A percentile compares a stretch with the other conserved stretches of the same genome.
These are phyloP conservation scores for Globodera rostochiensis DNA, from an alignment of 1,140 invertebrate species.

Conservation along the genomic window DNA sequence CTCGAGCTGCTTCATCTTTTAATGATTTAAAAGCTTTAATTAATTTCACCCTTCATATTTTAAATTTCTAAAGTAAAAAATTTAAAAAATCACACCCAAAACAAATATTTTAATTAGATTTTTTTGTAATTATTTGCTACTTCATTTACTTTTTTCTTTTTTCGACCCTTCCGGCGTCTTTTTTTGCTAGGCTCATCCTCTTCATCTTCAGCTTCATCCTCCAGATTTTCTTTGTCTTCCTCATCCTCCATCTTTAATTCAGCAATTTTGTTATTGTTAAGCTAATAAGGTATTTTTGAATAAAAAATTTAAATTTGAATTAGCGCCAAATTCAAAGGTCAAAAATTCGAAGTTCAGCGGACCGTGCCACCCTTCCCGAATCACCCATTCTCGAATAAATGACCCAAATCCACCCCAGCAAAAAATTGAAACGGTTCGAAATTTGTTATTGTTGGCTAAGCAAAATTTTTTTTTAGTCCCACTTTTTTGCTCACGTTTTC, in stretches of 20 bases:
- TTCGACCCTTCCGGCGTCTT: constrained; percentile 1
- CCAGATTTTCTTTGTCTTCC: constrained; percentile 29
- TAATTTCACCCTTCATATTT: too few species aligned
- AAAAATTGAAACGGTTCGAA: too few species aligned
- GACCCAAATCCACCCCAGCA: too few species aligned
- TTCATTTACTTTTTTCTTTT: background rate
- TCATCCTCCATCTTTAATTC: constrained; percentile 1
- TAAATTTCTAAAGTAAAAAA: too few species aligned
- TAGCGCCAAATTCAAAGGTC: too few species aligned
- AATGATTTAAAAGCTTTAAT: background rate
- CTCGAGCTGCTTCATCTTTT: constrained; percentile 14
- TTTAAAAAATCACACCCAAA: too few species aligned
- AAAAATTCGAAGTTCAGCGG: too few species aligned
- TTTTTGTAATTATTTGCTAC: background rate
- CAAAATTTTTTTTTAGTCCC: background rate
- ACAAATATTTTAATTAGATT: background rate
- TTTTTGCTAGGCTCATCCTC: background rate
- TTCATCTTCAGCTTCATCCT: constrained; percentile 28
- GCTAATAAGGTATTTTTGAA: background rate
- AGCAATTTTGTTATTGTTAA: background rate
- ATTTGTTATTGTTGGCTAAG: too few species aligned
- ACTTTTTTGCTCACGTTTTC: constrained; percentile 11
- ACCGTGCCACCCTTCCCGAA: too few species aligned
- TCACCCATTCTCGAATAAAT: too few species aligned
- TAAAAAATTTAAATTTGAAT: too few species aligned